Conservation (phyloP, 2,797 vertebrate genomes). For the Cephalopachus bancanus region DNA sequence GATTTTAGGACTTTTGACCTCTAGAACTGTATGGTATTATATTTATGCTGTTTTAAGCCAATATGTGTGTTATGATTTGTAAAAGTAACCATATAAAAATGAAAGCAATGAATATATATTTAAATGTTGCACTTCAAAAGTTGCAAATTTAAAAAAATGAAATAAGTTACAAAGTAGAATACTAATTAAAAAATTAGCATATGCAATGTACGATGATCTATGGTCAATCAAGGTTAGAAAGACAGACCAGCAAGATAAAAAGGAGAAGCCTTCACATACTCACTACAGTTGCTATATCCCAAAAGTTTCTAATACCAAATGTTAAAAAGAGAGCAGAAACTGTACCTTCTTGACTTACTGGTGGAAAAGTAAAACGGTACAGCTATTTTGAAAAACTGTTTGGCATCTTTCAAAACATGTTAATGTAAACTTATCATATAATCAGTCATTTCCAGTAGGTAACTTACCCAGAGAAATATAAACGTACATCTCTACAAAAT, state of each 20-base stretch:
- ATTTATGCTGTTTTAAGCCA: background rate
- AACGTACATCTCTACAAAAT: background rate
- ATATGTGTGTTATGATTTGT: background rate
- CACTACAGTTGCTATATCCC: background rate
- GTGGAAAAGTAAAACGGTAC: background rate
- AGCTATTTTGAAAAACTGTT: no score
- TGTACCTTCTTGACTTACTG: background rate
- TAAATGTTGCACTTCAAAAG: background rate
- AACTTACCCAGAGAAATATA: background rate
- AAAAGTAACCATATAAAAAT: background rate
- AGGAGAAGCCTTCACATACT: background rate
- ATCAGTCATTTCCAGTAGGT: background rate
- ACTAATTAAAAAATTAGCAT: background rate
- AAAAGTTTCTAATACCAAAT: background rate
- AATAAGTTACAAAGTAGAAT: background rate
- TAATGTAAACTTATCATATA: background rate
- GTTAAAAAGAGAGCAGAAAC: background rate
- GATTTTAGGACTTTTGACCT: background rate
- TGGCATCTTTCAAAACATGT: no score
- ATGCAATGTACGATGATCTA: background rate
- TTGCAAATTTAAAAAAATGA: background rate
- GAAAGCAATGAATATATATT: background rate
- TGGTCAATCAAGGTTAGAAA: background rate
- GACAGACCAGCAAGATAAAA: background rate
- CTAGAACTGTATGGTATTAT: background rate